Percentiles rank a stretch among this genome's conserved stretches.
Conservation (phyloP, 23 tunicate genomes). For the Ciona savignyi region DNA sequence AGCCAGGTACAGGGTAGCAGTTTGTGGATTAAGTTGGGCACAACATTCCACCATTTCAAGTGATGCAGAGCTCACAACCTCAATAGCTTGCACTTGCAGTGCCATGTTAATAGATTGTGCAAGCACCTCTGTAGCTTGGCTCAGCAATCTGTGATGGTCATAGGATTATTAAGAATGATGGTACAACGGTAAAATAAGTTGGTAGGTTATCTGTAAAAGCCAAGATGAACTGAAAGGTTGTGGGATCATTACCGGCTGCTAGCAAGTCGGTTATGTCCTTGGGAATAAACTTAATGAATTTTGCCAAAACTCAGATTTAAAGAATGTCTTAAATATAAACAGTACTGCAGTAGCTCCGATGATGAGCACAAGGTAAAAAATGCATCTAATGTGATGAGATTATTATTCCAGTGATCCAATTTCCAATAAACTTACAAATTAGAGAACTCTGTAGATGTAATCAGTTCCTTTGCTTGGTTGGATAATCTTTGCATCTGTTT, state of each 20-base stretch:
- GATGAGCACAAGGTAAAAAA: too few relatives aligned
- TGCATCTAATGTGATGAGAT: too few relatives aligned
- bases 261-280: too few relatives aligned
- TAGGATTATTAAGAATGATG: not conserved
- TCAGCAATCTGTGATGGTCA: constrained; percentile 10
- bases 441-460: not conserved
- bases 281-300: too few relatives aligned
- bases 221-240: too few relatives aligned
- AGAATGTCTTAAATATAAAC: too few relatives aligned
- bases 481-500: not conserved
- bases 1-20: constrained; percentile 34
- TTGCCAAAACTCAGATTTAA: too few relatives aligned
- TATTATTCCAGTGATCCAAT: too few relatives aligned
- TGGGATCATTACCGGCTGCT: too few relatives aligned
- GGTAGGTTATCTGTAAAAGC: not conserved
- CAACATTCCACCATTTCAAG: constrained; percentile 63
- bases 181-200: not conserved
- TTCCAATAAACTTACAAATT: not conserved
- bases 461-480: not conserved
- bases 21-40: constrained; percentile 51
- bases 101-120: constrained; percentile 55
- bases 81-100: constrained; percentile 18
- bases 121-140: constrained; percentile 63
- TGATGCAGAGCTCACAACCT: constrained; percentile 51
- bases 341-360: too few relatives aligned